Base-by-base conservation (phyloP, 2,797 vertebrate species). In the Eospalax fontanierii region DNA sequence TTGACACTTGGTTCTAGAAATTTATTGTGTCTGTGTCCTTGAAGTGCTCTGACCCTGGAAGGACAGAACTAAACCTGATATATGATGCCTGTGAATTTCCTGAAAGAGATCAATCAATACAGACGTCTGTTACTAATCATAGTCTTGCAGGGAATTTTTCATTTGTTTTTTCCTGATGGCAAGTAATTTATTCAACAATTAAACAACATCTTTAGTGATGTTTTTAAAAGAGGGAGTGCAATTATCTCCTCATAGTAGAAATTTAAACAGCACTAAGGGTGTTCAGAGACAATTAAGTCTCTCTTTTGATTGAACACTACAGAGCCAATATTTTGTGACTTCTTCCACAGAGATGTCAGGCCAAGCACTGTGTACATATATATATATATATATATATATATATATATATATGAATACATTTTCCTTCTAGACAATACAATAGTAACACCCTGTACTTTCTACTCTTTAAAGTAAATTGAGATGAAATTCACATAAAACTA, bases 101-200 rank as follows among this genome's bases (percentile, higher is more conserved):
- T 87, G 65, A 76, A 88, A 63, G 0, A 0, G 68, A 43, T 57
- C 10, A 12, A 95, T 81, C 50, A 16, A 10, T 35, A 8, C 19
- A 12, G 65, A 1, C 18, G 50, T 43, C 38, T 79, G 74, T 87
- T 38, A 80, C 63, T 74, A 87, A 85, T 59, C 65, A 86, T 46
- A 61, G 40, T 82, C 84, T 80, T 50, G 19, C 61, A 24, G 85
- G 71, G 70, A 74, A 59, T 71, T 81, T 75, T 91, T 86, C 68
- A 15, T 84, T 94, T 87, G n/a, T 85, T 88, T 89, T 79, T 90
- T 93, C 85, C 46, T 93, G 70, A 59, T 74, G 87, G 83, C 76
- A 89, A 94, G 81, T 90, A 78, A 91, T 85, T 80, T 89, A 92
- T 89, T 93, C 85, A 87, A 87, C 75, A 95, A 93, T 92, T 90